Evolutionary conservation across 2,888 invertebrate species (phyloP).

Genomic region (Drosophila austrosaltans): DNA sequence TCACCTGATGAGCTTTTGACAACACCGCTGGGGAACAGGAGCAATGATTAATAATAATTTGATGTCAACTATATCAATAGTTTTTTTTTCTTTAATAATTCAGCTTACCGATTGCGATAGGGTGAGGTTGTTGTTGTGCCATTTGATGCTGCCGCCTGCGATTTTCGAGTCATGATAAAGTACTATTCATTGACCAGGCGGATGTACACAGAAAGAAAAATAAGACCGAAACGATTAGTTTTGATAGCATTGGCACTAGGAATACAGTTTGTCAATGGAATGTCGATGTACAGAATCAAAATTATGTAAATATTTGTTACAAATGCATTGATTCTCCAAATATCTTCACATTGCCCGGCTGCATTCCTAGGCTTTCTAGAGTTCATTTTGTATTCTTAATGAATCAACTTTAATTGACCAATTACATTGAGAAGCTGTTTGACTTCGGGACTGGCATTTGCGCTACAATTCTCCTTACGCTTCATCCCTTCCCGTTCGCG

Average conservation of each 20-base stretch:
- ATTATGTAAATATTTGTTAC: not conserved
- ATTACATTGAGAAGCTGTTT: slow-evolving; percentile 95
- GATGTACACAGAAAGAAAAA: not conserved
- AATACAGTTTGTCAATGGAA: not conserved
- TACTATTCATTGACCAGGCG: slow-evolving; percentile 84
- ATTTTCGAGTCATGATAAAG: slow-evolving; percentile 91
- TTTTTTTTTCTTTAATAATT: no score
- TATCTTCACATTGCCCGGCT: not conserved
- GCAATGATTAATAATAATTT: not conserved
- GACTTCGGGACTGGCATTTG: slow-evolving; percentile 97
- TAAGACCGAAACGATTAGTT: not conserved
- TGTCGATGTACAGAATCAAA: not conserved
- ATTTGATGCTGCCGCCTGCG: slow-evolving; percentile 89
- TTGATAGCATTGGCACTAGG: not conserved
- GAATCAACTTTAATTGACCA: slow-evolving; percentile 9
- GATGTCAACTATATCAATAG: no score
- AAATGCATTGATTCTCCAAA: not conserved
- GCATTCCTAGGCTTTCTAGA: not conserved
- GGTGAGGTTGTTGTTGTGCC: slow-evolving; percentile 88
- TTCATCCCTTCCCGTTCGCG: slow-evolving; percentile 94
- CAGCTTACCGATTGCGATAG: slow-evolving; percentile 90
- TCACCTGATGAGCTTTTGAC: slow-evolving; percentile 88
- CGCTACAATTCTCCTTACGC: slow-evolving; percentile 98
- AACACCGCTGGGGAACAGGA: slow-evolving; percentile 84
- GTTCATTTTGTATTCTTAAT: not conserved